Evolutionary conservation across 2,888 invertebrate species (phyloP).

Genomic region (Caenorhabditis panamensis): DNA sequence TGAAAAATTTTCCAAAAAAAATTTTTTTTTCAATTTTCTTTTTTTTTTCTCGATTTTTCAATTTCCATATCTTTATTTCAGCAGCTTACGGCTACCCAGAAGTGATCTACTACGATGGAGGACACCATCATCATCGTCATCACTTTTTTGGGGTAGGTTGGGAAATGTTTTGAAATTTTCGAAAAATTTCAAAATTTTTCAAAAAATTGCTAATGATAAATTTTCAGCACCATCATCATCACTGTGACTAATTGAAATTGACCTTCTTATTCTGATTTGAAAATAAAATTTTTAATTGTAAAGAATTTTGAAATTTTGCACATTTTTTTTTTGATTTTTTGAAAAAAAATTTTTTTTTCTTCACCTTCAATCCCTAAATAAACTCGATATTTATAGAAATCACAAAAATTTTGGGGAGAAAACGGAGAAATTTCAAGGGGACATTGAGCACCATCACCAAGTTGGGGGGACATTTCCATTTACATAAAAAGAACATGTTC

Average conservation of each 20-base stretch:
- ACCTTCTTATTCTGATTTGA: neutral
- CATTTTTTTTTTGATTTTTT: too few relatives aligned
- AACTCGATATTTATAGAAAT: too few relatives aligned
- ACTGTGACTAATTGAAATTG: constrained; percentile 30
- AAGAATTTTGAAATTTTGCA: too few relatives aligned
- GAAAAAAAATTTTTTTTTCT: neutral
- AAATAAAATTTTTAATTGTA: too few relatives aligned
- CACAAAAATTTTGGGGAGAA: too few relatives aligned
- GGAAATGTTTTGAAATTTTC: neutral
- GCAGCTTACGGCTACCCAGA: constrained; percentile 29
- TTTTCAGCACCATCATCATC: constrained; percentile 50
- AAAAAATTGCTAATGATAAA: neutral
- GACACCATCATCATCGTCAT: constrained; percentile 51
- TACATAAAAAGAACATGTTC: too few relatives aligned
- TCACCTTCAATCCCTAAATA: too few relatives aligned
- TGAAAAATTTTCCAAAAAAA: too few relatives aligned
- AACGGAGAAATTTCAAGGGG: neutral
- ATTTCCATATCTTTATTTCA: constrained; percentile 11
- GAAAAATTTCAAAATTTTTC: neutral
- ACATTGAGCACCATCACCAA: too few relatives aligned
- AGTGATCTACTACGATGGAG: constrained; percentile 48
- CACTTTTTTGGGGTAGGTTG: constrained; percentile 36
- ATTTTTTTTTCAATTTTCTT: too few relatives aligned
- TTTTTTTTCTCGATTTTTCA: too few relatives aligned
- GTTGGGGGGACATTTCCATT: too few relatives aligned